Conservation (phyloP, 2,797 vertebrate species). For the Girardinus metallicus region DNA sequence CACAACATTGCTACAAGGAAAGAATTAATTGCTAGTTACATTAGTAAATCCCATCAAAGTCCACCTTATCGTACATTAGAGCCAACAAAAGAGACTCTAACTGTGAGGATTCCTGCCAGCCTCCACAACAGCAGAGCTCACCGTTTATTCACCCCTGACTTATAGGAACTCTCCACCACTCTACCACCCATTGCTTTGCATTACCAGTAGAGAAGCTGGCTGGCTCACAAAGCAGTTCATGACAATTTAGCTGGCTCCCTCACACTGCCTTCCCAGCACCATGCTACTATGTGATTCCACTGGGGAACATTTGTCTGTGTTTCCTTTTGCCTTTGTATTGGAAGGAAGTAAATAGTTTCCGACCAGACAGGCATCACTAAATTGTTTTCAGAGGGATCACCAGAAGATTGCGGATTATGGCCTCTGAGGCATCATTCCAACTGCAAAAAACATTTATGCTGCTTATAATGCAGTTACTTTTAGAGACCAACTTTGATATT, state of each 20-base stretch:
- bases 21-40: constrained; percentile 20
- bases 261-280: constrained; percentile 74
- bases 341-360: constrained; percentile 75
- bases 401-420: constrained; percentile 60
- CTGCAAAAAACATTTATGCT: neutral
- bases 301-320: constrained; percentile 66
- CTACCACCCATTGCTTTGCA: constrained; percentile 61
- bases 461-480: neutral
- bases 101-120: constrained; percentile 53
- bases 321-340: constrained; percentile 64
- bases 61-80: constrained; percentile 22
- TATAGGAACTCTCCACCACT: constrained; percentile 56
- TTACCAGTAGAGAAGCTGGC: constrained; percentile 58
- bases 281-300: constrained; percentile 61
- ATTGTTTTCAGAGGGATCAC: constrained; percentile 61
- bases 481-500: neutral
- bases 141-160: constrained; percentile 59
- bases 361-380: constrained; percentile 49
- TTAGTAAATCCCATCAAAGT: constrained; percentile 38
- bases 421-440: constrained; percentile 43
- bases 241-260: constrained; percentile 60
- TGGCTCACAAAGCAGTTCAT: constrained; percentile 65
- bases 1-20: constrained; percentile 17
- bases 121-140: constrained; percentile 65
- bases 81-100: constrained; percentile 53